Percentiles rank a stretch among this genome's conserved stretches.
phyloP scores from a whole-genome alignment of 1,140 invertebrate genomes.

The Leptinotarsa defecta region DNA sequence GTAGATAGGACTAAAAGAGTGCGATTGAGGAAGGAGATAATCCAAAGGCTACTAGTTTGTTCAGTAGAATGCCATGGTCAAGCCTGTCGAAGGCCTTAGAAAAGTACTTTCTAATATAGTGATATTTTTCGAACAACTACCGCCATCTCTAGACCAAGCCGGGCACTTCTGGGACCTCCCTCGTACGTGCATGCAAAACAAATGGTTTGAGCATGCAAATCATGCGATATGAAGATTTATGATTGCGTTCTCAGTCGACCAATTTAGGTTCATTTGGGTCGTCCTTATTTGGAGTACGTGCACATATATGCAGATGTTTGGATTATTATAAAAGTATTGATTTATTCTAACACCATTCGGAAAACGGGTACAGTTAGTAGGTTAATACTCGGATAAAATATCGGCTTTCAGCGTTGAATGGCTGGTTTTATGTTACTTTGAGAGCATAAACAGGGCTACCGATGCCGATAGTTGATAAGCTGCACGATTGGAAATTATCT shows the following conservation, averaged over 20 bases:
- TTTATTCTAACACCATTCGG: background rate
- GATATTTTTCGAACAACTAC: too few relatives aligned
- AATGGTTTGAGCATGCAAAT: background rate
- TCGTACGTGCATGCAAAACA: background rate
- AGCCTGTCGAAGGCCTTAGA: too few relatives aligned
- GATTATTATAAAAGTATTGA: background rate
- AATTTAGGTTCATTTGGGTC: background rate
- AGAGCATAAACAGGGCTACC: background rate
- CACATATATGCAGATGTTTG: background rate
- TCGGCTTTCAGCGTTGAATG: background rate
- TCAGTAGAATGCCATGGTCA: too few relatives aligned
- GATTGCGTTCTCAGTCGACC: background rate
- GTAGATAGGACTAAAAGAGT: too few relatives aligned
- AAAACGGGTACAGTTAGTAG: background rate
- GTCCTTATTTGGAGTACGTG: background rate
- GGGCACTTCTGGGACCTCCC: too few relatives aligned
- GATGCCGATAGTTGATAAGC: background rate
- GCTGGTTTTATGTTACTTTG: background rate
- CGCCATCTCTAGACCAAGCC: too few relatives aligned
- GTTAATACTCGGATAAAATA: conserved; percentile 3
- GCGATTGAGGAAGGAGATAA: too few relatives aligned
- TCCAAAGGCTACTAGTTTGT: too few relatives aligned
- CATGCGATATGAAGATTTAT: conserved; percentile 2
- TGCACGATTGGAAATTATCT: background rate
- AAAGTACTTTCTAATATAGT: too few relatives aligned